Percentiles rank a stretch among this genome's conserved stretches.
These are phyloP conservation scores for Ostrea edulis DNA, from an alignment of 1,140 invertebrate species.

Conservation along the genomic window DNA sequence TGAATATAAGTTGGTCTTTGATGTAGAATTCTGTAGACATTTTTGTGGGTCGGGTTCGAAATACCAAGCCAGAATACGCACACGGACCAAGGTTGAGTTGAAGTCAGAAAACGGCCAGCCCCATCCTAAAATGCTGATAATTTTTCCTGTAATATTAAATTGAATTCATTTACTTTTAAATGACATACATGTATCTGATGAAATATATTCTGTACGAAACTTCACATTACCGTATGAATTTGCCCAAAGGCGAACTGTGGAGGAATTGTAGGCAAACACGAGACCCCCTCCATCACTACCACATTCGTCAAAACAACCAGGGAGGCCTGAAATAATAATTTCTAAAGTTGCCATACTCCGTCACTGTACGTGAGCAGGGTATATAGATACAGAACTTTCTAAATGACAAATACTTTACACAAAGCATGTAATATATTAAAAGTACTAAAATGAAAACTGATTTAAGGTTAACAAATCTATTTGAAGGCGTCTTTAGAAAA, in stretches of 20 bases:
- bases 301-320: not conserved
- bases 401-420: no score
- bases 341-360: no score
- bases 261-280: not conserved
- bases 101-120: not conserved
- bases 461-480: no score
- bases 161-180: not conserved
- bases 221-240: not conserved
- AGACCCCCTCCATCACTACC: not conserved
- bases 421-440: no score
- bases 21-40: not conserved
- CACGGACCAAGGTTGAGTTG: not conserved
- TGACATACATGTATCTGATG: not conserved
- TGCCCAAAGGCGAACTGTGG: not conserved
- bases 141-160: not conserved
- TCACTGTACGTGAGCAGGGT: no score
- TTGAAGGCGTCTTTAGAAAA: no score
- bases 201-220: not conserved
- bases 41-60: not conserved
- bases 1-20: not conserved
- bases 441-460: no score
- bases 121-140: not conserved
- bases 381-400: no score
- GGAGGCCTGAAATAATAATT: not conserved
- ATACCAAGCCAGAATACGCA: not conserved